A percentile compares a stretch with the other conserved stretches of the same genome.
Conservation (phyloP, 2,113 vertebrate species). For the Siniperca chuatsi region DNA sequence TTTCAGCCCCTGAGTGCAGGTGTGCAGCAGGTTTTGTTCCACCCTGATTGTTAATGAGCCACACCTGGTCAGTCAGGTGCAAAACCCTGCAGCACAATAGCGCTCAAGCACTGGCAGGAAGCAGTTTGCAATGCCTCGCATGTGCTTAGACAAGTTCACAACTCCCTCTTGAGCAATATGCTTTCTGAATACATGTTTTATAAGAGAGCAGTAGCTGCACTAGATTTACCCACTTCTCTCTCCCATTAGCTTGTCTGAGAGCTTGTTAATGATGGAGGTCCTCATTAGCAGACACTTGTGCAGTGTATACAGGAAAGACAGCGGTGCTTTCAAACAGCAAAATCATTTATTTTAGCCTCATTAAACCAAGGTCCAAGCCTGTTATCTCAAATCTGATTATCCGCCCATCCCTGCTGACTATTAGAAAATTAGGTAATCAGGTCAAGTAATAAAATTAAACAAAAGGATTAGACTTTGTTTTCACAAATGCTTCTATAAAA, state of each 20-base stretch:
- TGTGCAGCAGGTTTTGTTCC: neutral
- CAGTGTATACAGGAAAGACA: neutral
- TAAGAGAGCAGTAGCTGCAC: slow-evolving; percentile 7
- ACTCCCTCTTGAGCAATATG: neutral
- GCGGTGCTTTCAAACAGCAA: slow-evolving; percentile 14
- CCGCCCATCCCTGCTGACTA: slow-evolving; percentile 4
- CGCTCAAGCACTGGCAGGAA: neutral
- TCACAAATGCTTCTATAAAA: neutral
- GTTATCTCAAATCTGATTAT: slow-evolving; percentile 45
- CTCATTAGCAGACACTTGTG: slow-evolving; percentile 50
- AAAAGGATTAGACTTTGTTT: neutral
- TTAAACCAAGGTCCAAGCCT: slow-evolving; percentile 27
- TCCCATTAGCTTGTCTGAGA: slow-evolving; percentile 29
- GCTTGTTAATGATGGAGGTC: slow-evolving; percentile 32
- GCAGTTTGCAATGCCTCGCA: neutral
- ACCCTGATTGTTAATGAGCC: neutral
- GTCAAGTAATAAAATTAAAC: neutral
- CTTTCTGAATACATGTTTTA: slow-evolving; percentile 23
- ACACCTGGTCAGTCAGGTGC: neutral
- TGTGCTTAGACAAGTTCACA: neutral
- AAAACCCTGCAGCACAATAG: neutral
- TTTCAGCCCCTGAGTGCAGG: neutral
- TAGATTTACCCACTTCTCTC: neutral
- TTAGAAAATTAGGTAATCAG: slow-evolving; percentile 14
- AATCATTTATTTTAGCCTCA: slow-evolving; percentile 48